Evolutionary conservation across 1,140 invertebrate genomes (phyloP).

Genomic region (Elymnias hypermnestra): DNA sequence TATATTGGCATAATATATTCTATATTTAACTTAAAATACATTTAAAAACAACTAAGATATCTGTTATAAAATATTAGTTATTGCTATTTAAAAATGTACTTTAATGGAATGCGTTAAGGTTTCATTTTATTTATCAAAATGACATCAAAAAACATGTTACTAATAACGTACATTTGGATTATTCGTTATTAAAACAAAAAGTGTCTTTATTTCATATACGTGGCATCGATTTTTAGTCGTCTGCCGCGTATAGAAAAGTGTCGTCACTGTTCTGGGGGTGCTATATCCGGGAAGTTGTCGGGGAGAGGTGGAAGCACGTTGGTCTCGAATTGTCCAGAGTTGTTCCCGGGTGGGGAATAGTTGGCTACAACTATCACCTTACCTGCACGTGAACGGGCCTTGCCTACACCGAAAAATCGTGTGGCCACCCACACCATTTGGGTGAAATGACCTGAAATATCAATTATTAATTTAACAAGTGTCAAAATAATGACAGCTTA

Average conservation of each 20-base stretch:
- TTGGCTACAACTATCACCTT: conserved; percentile 88
- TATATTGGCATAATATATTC: no score
- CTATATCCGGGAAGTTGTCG: conserved; percentile 73
- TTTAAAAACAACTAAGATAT: no score
- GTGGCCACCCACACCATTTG: conserved; percentile 92
- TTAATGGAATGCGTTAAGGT: no score
- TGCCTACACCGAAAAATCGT: conserved; percentile 88
- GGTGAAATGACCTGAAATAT: conserved; percentile 87
- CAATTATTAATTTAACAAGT: neutral
- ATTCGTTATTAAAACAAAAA: neutral
- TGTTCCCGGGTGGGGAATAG: conserved; percentile 87
- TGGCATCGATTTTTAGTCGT: conserved; percentile 53
- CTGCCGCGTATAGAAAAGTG: conserved; percentile 63
- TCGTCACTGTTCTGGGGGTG: conserved; percentile 58
- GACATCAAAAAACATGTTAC: no score
- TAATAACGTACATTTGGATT: no score
- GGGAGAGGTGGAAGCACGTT: conserved; percentile 85
- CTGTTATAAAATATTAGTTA: no score
- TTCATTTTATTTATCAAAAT: no score
- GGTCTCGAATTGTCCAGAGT: conserved; percentile 83
- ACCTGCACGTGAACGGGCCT: conserved; percentile 84
- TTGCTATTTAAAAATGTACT: no score
- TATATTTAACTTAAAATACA: no score
- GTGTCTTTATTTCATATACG: conserved; percentile 27
- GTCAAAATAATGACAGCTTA: no score